Conservation (phyloP, 2,113 vertebrate species). For the Ophthalmolycus amberensis region DNA sequence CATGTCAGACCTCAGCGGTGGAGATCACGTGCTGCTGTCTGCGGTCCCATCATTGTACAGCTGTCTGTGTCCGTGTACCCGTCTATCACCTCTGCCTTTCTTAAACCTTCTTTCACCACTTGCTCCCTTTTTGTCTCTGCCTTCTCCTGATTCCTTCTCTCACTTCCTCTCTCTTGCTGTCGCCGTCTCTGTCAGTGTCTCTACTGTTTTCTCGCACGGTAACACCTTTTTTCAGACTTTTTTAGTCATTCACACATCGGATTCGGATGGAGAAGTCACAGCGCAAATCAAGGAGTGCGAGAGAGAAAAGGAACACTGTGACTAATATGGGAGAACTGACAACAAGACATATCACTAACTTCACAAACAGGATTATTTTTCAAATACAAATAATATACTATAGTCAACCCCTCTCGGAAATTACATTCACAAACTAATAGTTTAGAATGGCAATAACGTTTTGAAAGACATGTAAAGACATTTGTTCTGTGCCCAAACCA, state of each 20-base stretch:
- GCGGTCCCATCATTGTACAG: background rate
- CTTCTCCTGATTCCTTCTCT: background rate
- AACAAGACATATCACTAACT: background rate
- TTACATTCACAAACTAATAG: too few relatives aligned
- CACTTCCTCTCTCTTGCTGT: background rate
- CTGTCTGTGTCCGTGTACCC: background rate
- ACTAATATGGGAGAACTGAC: background rate
- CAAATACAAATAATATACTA: too few relatives aligned
- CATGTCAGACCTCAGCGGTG: background rate
- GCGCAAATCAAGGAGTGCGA: background rate
- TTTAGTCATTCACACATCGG: background rate
- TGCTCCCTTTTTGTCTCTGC: background rate
- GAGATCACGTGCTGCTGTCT: background rate
- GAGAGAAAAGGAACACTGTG: background rate
- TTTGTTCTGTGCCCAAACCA: too few relatives aligned
- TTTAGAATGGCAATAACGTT: too few relatives aligned
- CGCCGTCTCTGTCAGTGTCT: background rate
- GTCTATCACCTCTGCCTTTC: background rate
- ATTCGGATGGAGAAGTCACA: background rate
- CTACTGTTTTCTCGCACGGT: background rate
- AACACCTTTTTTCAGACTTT: background rate
- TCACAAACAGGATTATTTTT: background rate
- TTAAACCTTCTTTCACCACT: background rate
- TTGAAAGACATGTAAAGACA: too few relatives aligned
- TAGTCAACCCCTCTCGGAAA: too few relatives aligned